Evolutionary conservation across 2,797 vertebrate species (phyloP).

Genomic region (Spea hammondii): DNA sequence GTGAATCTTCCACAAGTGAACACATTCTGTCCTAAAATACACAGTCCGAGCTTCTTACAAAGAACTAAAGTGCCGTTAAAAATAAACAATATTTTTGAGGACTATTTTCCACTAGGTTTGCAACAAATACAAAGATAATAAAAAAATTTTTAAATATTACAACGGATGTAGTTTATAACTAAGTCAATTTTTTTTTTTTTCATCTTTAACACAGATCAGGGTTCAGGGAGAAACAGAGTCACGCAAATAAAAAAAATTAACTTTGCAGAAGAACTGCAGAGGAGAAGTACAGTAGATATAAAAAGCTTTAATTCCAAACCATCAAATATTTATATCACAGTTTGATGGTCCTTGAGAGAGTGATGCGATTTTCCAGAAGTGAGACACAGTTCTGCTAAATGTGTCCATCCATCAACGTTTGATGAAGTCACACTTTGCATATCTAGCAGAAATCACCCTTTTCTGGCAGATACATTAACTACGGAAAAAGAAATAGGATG

Average conservation of each 20-base stretch:
- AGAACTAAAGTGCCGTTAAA: no score
- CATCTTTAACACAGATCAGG: neutral
- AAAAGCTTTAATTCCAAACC: conserved; percentile 41
- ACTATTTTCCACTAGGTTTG: no score
- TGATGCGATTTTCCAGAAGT: conserved; percentile 47
- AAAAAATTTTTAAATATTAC: no score
- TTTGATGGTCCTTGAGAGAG: conserved; percentile 45
- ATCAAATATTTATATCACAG: conserved; percentile 49
- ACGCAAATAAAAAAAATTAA: conserved; percentile 3
- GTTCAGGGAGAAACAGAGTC: neutral
- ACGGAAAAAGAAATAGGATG: conserved; percentile 26
- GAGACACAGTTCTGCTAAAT: conserved; percentile 40
- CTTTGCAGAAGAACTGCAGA: neutral
- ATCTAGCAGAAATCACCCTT: conserved; percentile 17
- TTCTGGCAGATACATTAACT: conserved; percentile 39
- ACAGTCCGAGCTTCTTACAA: no score
- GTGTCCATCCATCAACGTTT: conserved; percentile 44
- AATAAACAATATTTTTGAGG: no score
- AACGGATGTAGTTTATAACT: no score
- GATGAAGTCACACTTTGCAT: conserved; percentile 47
- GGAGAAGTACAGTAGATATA: conserved; percentile 27
- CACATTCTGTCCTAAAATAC: no score
- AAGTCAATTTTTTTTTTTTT: no score
- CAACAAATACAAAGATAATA: no score
- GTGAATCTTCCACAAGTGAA: no score